Evolutionary conservation across 1,140 invertebrate genomes (phyloP).

Genomic region (Platyscapa corneri): DNA sequence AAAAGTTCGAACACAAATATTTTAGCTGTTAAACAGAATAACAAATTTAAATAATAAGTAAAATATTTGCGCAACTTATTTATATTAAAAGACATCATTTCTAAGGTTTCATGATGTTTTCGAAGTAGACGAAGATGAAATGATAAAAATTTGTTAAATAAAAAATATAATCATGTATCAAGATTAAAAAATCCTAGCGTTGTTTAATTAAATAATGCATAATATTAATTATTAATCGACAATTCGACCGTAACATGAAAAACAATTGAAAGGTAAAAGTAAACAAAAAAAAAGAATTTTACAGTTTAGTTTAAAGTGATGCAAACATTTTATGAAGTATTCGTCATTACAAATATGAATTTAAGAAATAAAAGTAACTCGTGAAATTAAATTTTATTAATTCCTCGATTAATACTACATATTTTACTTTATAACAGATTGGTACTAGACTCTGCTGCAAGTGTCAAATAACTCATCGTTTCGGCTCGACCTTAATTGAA

Average conservation of each 20-base stretch:
- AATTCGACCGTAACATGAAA: neutral
- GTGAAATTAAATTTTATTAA: neutral
- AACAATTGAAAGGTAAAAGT: neutral
- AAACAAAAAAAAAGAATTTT: neutral
- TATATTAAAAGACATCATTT: too few species aligned
- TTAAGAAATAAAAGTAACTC: neutral
- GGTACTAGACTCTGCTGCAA: too few species aligned
- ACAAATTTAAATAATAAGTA: too few species aligned
- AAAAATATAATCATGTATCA: too few species aligned
- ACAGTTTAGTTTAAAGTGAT: neutral
- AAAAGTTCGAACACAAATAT: too few species aligned
- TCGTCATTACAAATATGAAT: neutral
- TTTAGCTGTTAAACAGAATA: too few species aligned
- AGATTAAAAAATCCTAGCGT: too few species aligned
- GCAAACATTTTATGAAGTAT: neutral
- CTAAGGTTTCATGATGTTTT: too few species aligned
- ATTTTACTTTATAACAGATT: slow-evolving; percentile 1
- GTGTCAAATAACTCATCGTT: neutral
- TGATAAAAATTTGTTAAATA: too few species aligned
- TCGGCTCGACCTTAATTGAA: neutral
- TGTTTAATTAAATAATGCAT: too few species aligned
- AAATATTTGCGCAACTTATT: too few species aligned
- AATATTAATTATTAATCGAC: neutral
- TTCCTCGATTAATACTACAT: neutral
- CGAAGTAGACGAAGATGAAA: too few species aligned